Percentiles rank a stretch among this genome's conserved stretches.
phyloP scores from a whole-genome alignment of 2,113 vertebrate species.

The Scatophagus argus region DNA sequence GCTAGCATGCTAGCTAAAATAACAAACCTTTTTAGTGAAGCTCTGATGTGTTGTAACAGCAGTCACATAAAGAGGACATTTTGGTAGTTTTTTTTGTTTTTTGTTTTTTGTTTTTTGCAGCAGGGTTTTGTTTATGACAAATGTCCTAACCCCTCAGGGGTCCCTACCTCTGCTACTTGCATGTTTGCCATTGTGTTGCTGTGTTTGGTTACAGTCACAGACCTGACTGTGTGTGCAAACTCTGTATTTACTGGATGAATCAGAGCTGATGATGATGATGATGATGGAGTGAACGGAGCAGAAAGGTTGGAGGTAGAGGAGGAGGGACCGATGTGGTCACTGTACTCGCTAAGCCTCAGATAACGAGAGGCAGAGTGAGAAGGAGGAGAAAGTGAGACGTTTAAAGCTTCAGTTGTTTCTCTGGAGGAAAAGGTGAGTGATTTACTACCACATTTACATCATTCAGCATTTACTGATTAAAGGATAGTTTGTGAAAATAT shows the following conservation, averaged over 20 bases:
- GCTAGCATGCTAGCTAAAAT: too few relatives aligned
- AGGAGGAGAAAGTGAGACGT: background rate
- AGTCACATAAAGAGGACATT: background rate
- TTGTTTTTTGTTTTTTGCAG: background rate
- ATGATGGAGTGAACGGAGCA: slow-evolving; percentile 9
- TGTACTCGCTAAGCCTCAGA: slow-evolving; percentile 32
- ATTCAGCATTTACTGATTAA: background rate
- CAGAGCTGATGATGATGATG: slow-evolving; percentile 24
- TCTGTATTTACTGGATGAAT: slow-evolving; percentile 7
- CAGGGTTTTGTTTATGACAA: slow-evolving; percentile 20
- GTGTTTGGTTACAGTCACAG: slow-evolving; percentile 11
- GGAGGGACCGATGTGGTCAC: slow-evolving; percentile 11
- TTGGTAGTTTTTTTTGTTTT: background rate
- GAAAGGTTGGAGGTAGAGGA: slow-evolving; percentile 16
- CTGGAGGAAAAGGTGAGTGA: slow-evolving; percentile 35
- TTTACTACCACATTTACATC: background rate
- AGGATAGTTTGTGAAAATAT: background rate
- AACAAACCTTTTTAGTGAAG: too few relatives aligned
- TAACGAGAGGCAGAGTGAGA: background rate
- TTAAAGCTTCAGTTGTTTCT: slow-evolving; percentile 3
- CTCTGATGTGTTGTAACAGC: too few relatives aligned
- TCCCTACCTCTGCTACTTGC: slow-evolving; percentile 28
- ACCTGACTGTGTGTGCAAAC: slow-evolving; percentile 1
- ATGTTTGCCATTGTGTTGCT: background rate
- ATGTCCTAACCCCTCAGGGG: slow-evolving; percentile 11